Conservation (phyloP, 2,888 invertebrate genomes). For the Pimpla rufipes region DNA sequence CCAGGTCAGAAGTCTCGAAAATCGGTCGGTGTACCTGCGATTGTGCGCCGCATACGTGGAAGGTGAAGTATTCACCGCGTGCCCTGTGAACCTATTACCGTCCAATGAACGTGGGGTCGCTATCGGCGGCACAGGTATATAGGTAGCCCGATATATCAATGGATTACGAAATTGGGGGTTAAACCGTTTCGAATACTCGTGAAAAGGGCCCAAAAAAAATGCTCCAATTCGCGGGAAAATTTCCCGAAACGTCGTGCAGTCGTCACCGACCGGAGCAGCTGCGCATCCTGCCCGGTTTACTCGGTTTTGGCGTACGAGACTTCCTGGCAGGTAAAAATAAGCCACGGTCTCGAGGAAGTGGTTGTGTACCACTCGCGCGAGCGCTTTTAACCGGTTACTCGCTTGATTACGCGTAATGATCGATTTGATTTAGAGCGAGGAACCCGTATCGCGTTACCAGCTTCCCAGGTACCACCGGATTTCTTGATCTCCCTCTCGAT, state of each 20-base stretch:
- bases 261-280: slow-evolving; percentile 35
- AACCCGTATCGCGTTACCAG: slow-evolving; percentile 79
- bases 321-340: slow-evolving; percentile 47
- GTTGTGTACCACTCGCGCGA: slow-evolving; percentile 45
- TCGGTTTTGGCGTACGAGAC: slow-evolving; percentile 19
- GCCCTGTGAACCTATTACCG: slow-evolving; percentile 52
- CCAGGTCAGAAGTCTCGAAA: slow-evolving; percentile 55
- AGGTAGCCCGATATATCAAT: slow-evolving; percentile 74
- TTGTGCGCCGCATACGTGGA: slow-evolving; percentile 33
- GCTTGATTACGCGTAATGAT: slow-evolving; percentile 84
- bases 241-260: slow-evolving; percentile 69
- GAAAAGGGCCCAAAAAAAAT: slow-evolving; percentile 72
- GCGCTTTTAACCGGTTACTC: slow-evolving; percentile 78
- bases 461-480: slow-evolving; percentile 69
- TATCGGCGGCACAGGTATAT: slow-evolving; percentile 18
- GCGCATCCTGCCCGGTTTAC: slow-evolving; percentile 57
- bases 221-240: slow-evolving; percentile 77
- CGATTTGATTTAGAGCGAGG: slow-evolving; percentile 81
- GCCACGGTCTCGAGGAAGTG: slow-evolving; percentile 62
- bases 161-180: slow-evolving; percentile 81
- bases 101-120: slow-evolving; percentile 40
- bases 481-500: background rate
- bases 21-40: slow-evolving; percentile 56
- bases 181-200: slow-evolving; percentile 78
- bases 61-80: slow-evolving; percentile 50